Percentiles rank a stretch among this genome's conserved stretches.
Evolutionary conservation across 2,888 invertebrate species (phyloP).

Genomic region (Nephrocerus scutellatus): DNA sequence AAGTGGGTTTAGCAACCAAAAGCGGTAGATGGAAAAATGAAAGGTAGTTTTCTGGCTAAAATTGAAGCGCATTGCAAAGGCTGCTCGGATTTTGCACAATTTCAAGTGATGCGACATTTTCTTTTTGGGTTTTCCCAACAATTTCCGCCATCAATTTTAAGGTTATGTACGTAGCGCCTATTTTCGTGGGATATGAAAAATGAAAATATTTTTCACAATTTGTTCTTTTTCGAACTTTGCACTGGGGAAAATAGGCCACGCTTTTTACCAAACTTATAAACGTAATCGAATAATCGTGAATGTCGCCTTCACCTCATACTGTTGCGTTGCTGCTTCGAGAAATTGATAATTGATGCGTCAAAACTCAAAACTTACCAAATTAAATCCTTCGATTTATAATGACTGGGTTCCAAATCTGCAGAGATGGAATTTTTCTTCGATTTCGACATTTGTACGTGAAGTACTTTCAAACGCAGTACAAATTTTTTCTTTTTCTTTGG

Average conservation of each 20-base stretch:
- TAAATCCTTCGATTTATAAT: constrained; percentile 43
- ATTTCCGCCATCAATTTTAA: constrained; percentile 5
- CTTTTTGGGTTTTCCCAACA: constrained; percentile 3
- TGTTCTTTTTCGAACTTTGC: constrained; percentile 7
- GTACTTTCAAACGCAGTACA: too few relatives aligned
- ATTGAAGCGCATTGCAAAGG: too few relatives aligned
- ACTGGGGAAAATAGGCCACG: too few relatives aligned
- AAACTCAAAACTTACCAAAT: constrained; percentile 35
- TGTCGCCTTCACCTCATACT: constrained; percentile 1
- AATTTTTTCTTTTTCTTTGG: too few relatives aligned
- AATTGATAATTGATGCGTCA: constrained; percentile 3
- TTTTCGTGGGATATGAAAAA: background rate
- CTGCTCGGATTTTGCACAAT: too few relatives aligned
- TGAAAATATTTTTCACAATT: constrained; percentile 10
- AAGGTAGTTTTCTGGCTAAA: too few relatives aligned
- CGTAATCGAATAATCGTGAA: constrained; percentile 4
- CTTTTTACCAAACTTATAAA: too few relatives aligned
- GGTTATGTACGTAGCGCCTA: constrained; percentile 15
- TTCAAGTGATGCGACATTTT: too few relatives aligned
- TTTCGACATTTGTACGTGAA: constrained; percentile 37
- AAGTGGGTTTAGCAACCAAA: too few relatives aligned
- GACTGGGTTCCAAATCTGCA: constrained; percentile 34
- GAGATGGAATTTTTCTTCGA: constrained; percentile 39
- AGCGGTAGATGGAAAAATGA: too few relatives aligned
- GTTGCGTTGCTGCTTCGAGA: constrained; percentile 2